Percentiles rank a stretch among this genome's conserved stretches.
Conservation (phyloP, 1,140 invertebrate genomes). For the Bombus impatiens region DNA sequence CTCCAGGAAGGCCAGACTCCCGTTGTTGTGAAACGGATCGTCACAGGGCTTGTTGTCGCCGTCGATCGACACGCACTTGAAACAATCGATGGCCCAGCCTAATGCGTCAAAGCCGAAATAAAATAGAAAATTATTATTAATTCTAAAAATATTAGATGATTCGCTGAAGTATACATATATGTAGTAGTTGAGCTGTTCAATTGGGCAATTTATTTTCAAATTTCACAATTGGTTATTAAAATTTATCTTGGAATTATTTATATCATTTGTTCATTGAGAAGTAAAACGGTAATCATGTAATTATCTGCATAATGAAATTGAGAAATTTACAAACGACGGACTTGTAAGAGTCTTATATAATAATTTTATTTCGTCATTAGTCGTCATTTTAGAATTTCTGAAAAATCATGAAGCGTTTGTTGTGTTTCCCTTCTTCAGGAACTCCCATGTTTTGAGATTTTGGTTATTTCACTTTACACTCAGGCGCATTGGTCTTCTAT, state of each 20-base stretch:
- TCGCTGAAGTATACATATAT: too few species aligned
- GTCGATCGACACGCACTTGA: conserved; percentile 97
- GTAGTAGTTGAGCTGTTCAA: too few species aligned
- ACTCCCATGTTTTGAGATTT: background rate
- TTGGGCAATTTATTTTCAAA: too few species aligned
- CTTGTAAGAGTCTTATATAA: too few species aligned
- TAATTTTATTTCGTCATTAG: background rate
- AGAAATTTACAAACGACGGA: too few species aligned
- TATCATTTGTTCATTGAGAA: too few species aligned
- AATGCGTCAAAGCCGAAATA: background rate
- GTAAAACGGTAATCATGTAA: too few species aligned
- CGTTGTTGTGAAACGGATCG: conserved; percentile 98
- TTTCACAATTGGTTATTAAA: too few species aligned
- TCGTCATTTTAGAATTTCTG: background rate
- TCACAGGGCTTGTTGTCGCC: conserved; percentile 94
- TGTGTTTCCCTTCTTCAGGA: background rate
- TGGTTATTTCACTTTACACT: background rate
- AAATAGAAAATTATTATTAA: background rate
- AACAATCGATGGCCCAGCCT: conserved; percentile 93
- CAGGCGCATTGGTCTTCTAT: too few species aligned
- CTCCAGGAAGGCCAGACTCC: conserved; percentile 91
- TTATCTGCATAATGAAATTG: too few species aligned
- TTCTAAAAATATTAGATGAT: too few species aligned
- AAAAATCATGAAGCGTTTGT: background rate
- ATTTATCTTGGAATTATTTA: too few species aligned